Evolutionary conservation across 2,888 invertebrate species (phyloP), one percentile per base, ranked within the genome.

Genomic region (Synergus umbraculus): DNA sequence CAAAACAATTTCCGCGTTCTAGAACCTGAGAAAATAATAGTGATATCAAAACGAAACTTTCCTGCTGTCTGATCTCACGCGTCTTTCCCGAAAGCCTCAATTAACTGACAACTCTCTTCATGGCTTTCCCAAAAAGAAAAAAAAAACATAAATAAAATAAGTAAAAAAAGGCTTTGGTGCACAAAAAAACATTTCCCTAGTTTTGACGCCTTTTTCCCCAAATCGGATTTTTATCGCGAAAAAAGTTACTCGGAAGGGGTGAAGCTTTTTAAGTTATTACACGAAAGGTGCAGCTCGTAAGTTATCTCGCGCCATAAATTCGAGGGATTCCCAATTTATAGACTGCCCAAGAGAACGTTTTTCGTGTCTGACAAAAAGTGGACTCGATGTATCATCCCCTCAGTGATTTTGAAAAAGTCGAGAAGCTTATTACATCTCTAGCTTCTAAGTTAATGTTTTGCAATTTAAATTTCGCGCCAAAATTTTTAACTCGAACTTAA

Each of bases 1-100:
- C 49, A 18, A 18, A 10, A 54, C 73, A 73, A 29, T 37, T 73
- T 73, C 73, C 73, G 10, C 29, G 49, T 46, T 54, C 49, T 49
- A 9, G 10, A 54, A 73, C 15, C n/a, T 13, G 49, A 49, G 49
- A 73, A 54, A 73, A 54, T 54, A 29, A 67, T 46, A 46, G 4
- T 43, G 10, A 22, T 22, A 67, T 46, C 67, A 67, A 67, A 44
- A 10, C 18, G 7, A 13, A 29, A 46, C 67, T 15, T 46, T 29
- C 4, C 22, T 58, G n/a, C 12, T 4, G 2, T 29, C 22, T 63
- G 63, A 13, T 5, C 10, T 46, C 3, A 46, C 10, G 7, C 46
- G 0, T 46, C 13, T 7, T 10, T 46, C 46, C 12, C 7, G 13
- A 12, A 46, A 46, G 4, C 7, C 13, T 46, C 10, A 46, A 12